A percentile compares a stretch with the other conserved stretches of the same genome.
phyloP scores from a whole-genome alignment of 2,797 vertebrate genomes.

The Trematomus bernacchii region DNA sequence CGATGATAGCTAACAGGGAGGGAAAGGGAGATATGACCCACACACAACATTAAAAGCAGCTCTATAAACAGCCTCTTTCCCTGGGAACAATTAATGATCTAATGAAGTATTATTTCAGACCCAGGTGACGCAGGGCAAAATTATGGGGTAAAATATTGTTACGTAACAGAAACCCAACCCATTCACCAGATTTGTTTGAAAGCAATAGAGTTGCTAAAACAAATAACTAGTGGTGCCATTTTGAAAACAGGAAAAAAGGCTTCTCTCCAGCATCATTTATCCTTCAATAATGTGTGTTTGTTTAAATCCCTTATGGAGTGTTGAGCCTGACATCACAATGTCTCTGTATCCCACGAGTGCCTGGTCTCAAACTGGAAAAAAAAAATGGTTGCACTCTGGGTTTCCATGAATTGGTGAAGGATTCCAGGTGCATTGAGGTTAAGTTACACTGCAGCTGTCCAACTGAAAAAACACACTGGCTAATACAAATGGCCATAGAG shows the following conservation, averaged over 20 bases:
- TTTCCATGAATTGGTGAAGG: constrained; percentile 59
- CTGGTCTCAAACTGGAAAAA: constrained; percentile 34
- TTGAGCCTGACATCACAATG: constrained; percentile 31
- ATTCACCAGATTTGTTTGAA: not conserved
- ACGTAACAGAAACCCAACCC: not conserved
- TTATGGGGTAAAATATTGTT: not conserved
- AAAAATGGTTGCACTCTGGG: constrained; percentile 46
- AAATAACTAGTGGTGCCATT: not conserved
- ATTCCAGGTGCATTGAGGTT: constrained; percentile 80
- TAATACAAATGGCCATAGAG: constrained; percentile 63
- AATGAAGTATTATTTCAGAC: not conserved
- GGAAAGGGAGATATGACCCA: constrained; percentile 7
- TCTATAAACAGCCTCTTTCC: constrained; percentile 2
- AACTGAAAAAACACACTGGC: constrained; percentile 81
- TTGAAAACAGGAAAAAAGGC: not conserved
- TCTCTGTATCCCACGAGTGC: constrained; percentile 18
- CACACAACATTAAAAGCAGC: constrained; percentile 9
- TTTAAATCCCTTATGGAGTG: not conserved
- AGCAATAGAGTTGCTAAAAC: not conserved
- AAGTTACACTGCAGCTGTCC: constrained; percentile 81
- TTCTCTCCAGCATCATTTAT: not conserved
- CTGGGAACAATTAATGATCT: constrained; percentile 5
- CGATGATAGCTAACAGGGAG: not conserved
- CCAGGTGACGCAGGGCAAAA: not conserved
- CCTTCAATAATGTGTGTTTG: not conserved